These are phyloP conservation scores for Aselliscus stoliczkanus DNA, from an alignment of 2,797 vertebrate species.

Conservation along the genomic window DNA sequence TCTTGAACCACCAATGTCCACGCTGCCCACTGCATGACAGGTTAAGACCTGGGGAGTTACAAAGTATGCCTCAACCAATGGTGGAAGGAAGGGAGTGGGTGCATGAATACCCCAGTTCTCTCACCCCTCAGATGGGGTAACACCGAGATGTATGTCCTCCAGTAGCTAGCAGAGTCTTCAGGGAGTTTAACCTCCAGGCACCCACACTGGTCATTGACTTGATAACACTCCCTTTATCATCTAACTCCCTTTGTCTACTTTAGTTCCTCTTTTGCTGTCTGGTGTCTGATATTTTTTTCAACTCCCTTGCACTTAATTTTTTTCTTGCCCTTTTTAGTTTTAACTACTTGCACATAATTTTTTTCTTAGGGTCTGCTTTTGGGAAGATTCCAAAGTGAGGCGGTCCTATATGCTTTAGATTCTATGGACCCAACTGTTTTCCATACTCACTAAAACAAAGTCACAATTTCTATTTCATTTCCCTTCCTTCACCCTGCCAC, in stretches of 20 bases:
- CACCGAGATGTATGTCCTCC: too few species aligned
- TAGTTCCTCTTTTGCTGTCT: accelerated
- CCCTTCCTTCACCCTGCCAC: not conserved
- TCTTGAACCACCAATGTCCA: not conserved
- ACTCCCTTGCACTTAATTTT: not conserved
- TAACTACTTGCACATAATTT: not conserved
- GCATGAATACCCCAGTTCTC: not conserved
- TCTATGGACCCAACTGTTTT: too few species aligned
- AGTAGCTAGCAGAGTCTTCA: not conserved
- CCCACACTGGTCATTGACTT: too few species aligned
- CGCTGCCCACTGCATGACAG: not conserved
- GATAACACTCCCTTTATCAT: accelerated
- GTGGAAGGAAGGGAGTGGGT: not conserved
- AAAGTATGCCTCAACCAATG: not conserved
- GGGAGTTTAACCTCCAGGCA: not conserved
- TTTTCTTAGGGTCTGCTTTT: not conserved
- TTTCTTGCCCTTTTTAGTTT: too few species aligned
- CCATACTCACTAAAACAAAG: not conserved
- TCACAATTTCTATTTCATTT: not conserved
- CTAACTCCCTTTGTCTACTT: not conserved
- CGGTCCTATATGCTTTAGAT: not conserved
- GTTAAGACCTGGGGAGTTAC: not conserved
- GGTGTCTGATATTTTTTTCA: not conserved
- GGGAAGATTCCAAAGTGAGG: not conserved
- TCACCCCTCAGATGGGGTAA: not conserved